Evolutionary conservation across 2,888 invertebrate species (phyloP).

Genomic region (Selenia dentaria): DNA sequence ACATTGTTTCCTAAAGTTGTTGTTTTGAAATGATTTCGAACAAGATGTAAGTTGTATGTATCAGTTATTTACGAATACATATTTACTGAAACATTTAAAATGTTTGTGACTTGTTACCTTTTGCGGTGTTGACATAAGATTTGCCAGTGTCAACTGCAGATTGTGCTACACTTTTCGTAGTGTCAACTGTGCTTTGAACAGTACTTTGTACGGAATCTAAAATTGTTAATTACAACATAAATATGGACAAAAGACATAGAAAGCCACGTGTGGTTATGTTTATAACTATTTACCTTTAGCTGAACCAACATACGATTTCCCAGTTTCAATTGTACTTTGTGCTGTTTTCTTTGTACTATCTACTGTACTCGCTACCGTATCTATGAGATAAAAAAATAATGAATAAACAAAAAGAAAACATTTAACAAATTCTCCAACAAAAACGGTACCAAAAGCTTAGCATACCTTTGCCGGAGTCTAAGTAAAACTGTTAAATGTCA

Average conservation of each 20-base stretch:
- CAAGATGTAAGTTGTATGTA: conserved; percentile 8
- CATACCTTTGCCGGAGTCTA: conserved; percentile 55
- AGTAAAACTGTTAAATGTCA: conserved; percentile 60
- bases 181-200: conserved; percentile 46
- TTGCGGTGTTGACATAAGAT: too few relatives aligned
- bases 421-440: conserved; percentile 1
- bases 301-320: conserved; percentile 59
- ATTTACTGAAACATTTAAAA: too few relatives aligned
- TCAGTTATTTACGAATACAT: not conserved
- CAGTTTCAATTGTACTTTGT: conserved; percentile 63
- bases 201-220: conserved; percentile 50
- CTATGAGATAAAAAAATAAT: conserved; percentile 45
- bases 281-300: conserved; percentile 54
- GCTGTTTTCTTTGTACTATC: conserved; percentile 74
- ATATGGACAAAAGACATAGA: conserved; percentile 11
- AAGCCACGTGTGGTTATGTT: not conserved
- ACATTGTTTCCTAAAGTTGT: conserved; percentile 8
- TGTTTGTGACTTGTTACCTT: too few relatives aligned
- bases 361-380: conserved; percentile 65
- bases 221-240: conserved; percentile 29
- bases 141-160: too few relatives aligned
- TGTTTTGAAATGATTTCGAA: conserved; percentile 2
- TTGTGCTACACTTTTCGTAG: too few relatives aligned
- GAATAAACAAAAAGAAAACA: too few relatives aligned
- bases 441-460: conserved; percentile 7